phyloP scores from a whole-genome alignment of 2,888 invertebrate species.

The Lordiphosa fenestrarum region DNA sequence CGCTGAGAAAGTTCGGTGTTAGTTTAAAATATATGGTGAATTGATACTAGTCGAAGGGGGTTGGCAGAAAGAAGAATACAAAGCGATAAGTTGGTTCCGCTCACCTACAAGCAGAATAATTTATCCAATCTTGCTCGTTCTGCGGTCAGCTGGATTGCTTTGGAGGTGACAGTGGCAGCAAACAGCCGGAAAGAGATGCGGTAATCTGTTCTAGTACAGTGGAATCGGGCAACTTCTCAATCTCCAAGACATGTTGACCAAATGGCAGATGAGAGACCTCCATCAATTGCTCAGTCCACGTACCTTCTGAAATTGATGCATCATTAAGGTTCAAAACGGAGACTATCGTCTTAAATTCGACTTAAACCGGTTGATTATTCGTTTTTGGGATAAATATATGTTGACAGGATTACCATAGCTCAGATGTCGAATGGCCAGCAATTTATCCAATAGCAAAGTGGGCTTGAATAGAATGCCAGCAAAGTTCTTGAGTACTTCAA shows the following conservation, averaged over 20 bases:
- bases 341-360: conserved; percentile 86
- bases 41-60: too few species aligned
- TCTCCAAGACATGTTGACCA: conserved; percentile 87
- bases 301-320: conserved; percentile 80
- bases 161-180: conserved; percentile 77
- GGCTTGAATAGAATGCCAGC: conserved; percentile 88
- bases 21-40: too few species aligned
- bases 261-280: conserved; percentile 87
- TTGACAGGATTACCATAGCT: conserved; percentile 89
- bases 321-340: conserved; percentile 72
- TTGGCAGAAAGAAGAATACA: too few species aligned
- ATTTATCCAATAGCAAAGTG: conserved; percentile 85
- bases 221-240: conserved; percentile 82
- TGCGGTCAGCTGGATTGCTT: too few species aligned
- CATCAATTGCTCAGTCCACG: conserved; percentile 89
- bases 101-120: too few species aligned
- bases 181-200: too few species aligned
- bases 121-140: too few species aligned
- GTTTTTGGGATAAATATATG: conserved; percentile 88
- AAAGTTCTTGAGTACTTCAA: conserved; percentile 89
- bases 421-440: conserved; percentile 85
- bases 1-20: too few species aligned
- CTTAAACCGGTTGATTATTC: conserved; percentile 88
- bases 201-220: conserved; percentile 87
- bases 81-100: too few species aligned